Base-by-base conservation (phyloP, 2,888 invertebrate genomes). In the Trissonchulus latispiculum region DNA sequence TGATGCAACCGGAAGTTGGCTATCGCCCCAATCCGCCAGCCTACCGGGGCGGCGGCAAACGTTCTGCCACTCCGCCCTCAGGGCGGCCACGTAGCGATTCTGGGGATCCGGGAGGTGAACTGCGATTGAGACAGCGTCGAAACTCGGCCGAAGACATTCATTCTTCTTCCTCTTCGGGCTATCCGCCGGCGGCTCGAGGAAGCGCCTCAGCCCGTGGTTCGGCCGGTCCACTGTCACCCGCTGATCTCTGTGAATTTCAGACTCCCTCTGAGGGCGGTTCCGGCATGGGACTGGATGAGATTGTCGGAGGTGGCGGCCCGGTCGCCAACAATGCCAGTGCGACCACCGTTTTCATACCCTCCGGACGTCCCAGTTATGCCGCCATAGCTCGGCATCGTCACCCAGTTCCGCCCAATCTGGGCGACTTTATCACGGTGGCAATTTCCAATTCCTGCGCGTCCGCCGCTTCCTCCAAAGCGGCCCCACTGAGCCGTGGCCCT, bases 381-480 rank as follows among this genome's bases (percentile, higher is more conserved):
- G 48, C 48, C 48, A 48, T 48, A 15, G 48, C 48, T 15, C 48
- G 48, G 8, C 33, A 31, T n/a, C 36, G 8, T 28, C 69, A n/a
- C n/a, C n/a, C n/a, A n/a, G n/a, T n/a, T 31, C 66, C 69, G 2
- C 33, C 69, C n/a, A 35, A 15, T 33, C 69, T 68, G 36, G 36
- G 69, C 33, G 69, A 68, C 36, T 68, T 35, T 33, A 68, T 68
- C 3, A n/a, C 29, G 28, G 35, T n/a, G 31, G 69, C 35, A 36
- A n/a, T n/a, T n/a, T n/a, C n/a, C n/a, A n/a, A n/a, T n/a, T n/a
- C n/a, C n/a, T n/a, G n/a, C n/a, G n/a, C n/a, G n/a, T n/a, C n/a
- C n/a, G n/a, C n/a, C n/a, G n/a, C n/a, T n/a, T n/a, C n/a, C n/a
- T n/a, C n/a, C n/a, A n/a, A n/a, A n/a, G n/a, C n/a, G n/a, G n/a